A percentile compares a stretch with the other conserved stretches of the same genome.
Conservation (phyloP, 2,888 invertebrate species). For the Diabrotica balteata region DNA sequence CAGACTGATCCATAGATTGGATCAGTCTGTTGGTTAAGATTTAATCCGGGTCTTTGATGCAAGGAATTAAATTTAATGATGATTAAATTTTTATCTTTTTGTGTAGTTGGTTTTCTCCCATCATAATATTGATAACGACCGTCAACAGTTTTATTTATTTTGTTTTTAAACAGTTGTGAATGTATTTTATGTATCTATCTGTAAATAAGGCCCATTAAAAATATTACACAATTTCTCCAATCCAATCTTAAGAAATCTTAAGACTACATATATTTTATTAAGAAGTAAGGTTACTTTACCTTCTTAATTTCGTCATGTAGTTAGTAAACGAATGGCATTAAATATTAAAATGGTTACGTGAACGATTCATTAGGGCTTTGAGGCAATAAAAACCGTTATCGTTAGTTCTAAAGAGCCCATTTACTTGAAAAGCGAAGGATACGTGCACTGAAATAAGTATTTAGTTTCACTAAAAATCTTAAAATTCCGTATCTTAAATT, state of each 20-base stretch:
- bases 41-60: too few species aligned
- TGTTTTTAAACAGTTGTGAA: too few species aligned
- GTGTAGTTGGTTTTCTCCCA: too few species aligned
- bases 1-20: too few species aligned
- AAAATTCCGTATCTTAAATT: background rate
- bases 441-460: background rate
- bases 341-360: conserved; percentile 11
- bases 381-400: background rate
- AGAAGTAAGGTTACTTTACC: background rate
- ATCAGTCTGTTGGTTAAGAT: too few species aligned
- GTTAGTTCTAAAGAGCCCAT: conserved; percentile 4
- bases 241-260: background rate
- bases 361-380: background rate
- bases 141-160: too few species aligned
- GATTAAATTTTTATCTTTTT: too few species aligned
- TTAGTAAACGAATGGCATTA: background rate
- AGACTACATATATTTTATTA: conserved; percentile 2
- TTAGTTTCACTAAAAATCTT: conserved; percentile 6
- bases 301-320: background rate
- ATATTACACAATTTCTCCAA: too few species aligned
- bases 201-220: too few species aligned
- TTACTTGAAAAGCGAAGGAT: background rate
- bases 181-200: too few species aligned
- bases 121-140: too few species aligned
- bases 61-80: too few species aligned